phyloP scores from a whole-genome alignment of 2,797 vertebrate genomes.

The Poecile montanus region DNA sequence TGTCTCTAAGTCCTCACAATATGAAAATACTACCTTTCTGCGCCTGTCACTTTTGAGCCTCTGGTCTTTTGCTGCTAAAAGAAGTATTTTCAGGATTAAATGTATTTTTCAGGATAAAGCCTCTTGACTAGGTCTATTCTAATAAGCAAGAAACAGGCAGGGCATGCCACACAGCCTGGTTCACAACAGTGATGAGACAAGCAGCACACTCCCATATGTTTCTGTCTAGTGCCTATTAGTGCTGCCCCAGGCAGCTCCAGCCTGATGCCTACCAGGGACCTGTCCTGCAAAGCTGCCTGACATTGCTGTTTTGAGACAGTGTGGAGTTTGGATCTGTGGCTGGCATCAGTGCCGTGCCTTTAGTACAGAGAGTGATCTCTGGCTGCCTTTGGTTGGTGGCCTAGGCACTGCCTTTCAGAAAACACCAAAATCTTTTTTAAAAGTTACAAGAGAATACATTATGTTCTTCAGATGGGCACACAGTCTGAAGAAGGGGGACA shows the following conservation, averaged over 20 bases:
- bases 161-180: neutral
- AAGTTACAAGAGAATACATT: neutral
- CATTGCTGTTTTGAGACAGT: neutral
- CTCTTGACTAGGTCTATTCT: neutral
- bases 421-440: neutral
- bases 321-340: fast-evolving
- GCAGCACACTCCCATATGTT: fast-evolving
- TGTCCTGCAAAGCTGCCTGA: neutral
- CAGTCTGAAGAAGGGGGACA: neutral
- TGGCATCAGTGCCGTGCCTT: neutral
- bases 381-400: neutral
- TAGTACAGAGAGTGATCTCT: neutral
- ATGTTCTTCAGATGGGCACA: neutral
- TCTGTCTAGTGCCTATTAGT: neutral
- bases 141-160: neutral
- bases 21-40: neutral
- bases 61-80: neutral
- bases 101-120: neutral
- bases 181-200: neutral
- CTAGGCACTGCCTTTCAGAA: neutral
- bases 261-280: neutral
- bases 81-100: neutral
- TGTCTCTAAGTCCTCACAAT: neutral
- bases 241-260: neutral
- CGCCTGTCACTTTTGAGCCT: neutral